Evolutionary conservation across 2,113 vertebrate genomes (phyloP).

Genomic region (Ancistrus triradiatus): DNA sequence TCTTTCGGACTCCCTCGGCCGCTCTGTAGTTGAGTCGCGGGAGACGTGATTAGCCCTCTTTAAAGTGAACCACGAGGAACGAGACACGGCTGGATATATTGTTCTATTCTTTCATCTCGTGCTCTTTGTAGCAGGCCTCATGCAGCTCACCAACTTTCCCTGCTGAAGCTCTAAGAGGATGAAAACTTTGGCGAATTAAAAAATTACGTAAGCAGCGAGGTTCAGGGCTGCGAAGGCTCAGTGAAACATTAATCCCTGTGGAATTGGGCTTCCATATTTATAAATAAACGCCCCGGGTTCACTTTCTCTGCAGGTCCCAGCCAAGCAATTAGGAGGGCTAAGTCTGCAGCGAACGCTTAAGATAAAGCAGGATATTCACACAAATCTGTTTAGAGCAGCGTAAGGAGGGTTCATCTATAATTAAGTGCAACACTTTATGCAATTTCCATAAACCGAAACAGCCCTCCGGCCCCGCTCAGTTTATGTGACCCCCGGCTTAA

Average conservation of each 20-base stretch:
- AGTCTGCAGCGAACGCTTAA: neutral
- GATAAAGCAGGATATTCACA: constrained; percentile 3
- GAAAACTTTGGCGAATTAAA: neutral
- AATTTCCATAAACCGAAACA: constrained; percentile 11
- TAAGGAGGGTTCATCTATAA: constrained; percentile 24
- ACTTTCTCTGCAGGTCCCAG: constrained; percentile 29
- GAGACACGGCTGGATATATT: neutral
- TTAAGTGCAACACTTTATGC: constrained; percentile 15
- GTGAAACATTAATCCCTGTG: constrained; percentile 5
- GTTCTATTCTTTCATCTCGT: neutral
- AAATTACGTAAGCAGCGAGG: constrained; percentile 12
- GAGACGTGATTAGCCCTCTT: neutral
- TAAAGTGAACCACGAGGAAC: neutral
- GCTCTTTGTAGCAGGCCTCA: too few relatives aligned
- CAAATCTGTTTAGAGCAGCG: constrained; percentile 19
- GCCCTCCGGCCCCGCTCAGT: neutral
- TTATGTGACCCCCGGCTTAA: neutral
- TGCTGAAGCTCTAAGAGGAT: neutral
- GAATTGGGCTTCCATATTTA: constrained; percentile 33
- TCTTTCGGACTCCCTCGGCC: neutral
- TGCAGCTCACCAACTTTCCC: neutral
- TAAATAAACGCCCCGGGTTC: constrained; percentile 34
- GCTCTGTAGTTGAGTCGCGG: neutral
- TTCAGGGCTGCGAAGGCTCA: neutral
- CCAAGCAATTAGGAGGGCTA: constrained; percentile 26